These are phyloP conservation scores for Sphaerophoria taeniata DNA, from an alignment of 2,888 invertebrate species.

Conservation along the genomic window DNA sequence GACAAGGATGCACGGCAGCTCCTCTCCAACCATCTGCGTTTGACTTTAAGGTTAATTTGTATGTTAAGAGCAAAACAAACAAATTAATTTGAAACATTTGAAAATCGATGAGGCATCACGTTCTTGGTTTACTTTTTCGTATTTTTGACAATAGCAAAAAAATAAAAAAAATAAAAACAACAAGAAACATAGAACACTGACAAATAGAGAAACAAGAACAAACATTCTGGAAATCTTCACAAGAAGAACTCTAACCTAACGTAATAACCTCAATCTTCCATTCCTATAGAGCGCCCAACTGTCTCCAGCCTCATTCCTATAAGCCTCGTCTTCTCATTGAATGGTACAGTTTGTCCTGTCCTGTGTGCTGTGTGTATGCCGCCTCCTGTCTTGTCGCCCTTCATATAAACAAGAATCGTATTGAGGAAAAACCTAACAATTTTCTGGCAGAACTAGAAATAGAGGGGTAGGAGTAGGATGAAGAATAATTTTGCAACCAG, in stretches of 20 bases:
- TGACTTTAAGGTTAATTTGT: neutral
- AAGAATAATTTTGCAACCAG: slow-evolving; percentile 7
- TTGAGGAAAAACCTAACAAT: slow-evolving; percentile 13
- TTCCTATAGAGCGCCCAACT: neutral
- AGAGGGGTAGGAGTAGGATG: neutral
- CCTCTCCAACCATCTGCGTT: neutral
- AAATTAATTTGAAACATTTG: slow-evolving; percentile 7
- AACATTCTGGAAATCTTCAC: slow-evolving; percentile 10
- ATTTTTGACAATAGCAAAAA: neutral
- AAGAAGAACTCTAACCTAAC: neutral
- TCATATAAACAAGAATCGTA: slow-evolving; percentile 4
- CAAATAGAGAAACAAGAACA: neutral
- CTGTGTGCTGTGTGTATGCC: slow-evolving; percentile 8
- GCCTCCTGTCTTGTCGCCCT: neutral
- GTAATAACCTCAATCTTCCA: neutral
- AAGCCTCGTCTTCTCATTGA: no score
- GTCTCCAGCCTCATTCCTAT: slow-evolving; percentile 25
- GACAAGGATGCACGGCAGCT: no score
- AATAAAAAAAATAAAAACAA: neutral
- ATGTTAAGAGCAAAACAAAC: slow-evolving; percentile 21
- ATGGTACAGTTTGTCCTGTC: no score
- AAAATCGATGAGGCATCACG: slow-evolving; percentile 18
- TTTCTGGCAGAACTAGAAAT: neutral
- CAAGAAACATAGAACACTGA: neutral
- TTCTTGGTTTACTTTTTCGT: neutral